Base-by-base conservation (phyloP, 2,888 invertebrate species). In the Onthophagus sagittarius region DNA sequence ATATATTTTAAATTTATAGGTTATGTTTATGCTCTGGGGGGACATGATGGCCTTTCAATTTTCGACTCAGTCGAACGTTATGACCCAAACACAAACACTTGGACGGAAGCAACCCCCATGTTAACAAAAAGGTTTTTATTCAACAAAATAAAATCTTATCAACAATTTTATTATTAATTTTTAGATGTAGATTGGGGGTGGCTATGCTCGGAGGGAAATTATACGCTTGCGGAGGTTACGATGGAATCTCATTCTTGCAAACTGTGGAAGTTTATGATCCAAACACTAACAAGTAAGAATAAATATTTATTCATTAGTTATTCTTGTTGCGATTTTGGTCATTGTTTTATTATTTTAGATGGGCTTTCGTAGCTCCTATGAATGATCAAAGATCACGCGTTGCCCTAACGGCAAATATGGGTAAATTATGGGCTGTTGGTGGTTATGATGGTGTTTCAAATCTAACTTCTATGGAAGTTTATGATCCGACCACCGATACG, bases 1-100 rank as follows among this genome's bases (percentile, higher is more conserved):
- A 15, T 53, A 69, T 32, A 0, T 5, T 23, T 64, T n/a, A n/a
- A n/a, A 11, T 14, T 69, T 64, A 5, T 89, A 83, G 93, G 93
- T 53, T 92, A 90, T 80, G 91, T 95, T 72, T 94, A 93, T 83
- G 94, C 93, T 0, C 86, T 95, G 63, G 96, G 96, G 13, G 96
- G 96, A 0, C 96, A 96, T 82, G 95, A 96, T 86, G 95, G 96
- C 0, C 86, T 95, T 13, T 93, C 94, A 5, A 96, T 95, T 79
- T 95, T 94, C 84, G 94, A 94, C 85, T 94, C 94, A 0, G 94
- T 95, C 0, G 95, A 96, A 85, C 87, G 92, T 71, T 95, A 92
- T 82, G 93, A 94, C 86, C 92, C 93, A 0, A 88, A 89, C 69
- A 89, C 90, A 15, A 91, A 92, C 78, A 86, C 88, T 14, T 96